These are phyloP conservation scores for Serinus canaria DNA, from an alignment of 2,113 vertebrate genomes.

Conservation along the genomic window DNA sequence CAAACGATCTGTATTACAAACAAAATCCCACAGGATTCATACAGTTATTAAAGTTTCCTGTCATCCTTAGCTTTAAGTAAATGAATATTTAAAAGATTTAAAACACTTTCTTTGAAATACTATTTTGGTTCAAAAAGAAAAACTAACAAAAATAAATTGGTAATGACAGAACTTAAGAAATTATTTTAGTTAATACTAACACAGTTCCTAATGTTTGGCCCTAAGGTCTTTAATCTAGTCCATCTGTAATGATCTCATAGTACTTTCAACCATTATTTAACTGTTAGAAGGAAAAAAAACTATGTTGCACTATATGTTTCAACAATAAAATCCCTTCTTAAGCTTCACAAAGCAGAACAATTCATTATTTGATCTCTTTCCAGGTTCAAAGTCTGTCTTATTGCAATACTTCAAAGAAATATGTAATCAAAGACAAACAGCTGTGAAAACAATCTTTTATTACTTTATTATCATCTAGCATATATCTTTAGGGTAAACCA, in stretches of 20 bases:
- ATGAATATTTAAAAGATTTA: slow-evolving; percentile 27
- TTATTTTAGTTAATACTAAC: slow-evolving; percentile 69
- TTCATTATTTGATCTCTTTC: slow-evolving; percentile 98
- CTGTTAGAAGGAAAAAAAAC: slow-evolving; percentile 79
- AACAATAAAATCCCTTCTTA: slow-evolving; percentile 96
- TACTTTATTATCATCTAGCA: slow-evolving; percentile 96
- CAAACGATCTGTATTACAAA: slow-evolving; percentile 26
- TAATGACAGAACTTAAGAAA: slow-evolving; percentile 72
- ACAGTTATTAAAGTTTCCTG: slow-evolving; percentile 38
- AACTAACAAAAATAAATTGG: slow-evolving; percentile 68
- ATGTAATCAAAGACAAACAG: slow-evolving; percentile 99
- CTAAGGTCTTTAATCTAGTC: slow-evolving; percentile 80
- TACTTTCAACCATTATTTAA: slow-evolving; percentile 87
- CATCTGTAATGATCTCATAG: slow-evolving; percentile 87
- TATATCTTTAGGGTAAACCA: slow-evolving; percentile 89
- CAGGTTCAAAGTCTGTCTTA: slow-evolving; percentile 98
- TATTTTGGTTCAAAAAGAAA: slow-evolving; percentile 58
- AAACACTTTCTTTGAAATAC: slow-evolving; percentile 19
- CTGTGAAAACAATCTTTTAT: slow-evolving; percentile 99
- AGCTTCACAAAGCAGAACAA: slow-evolving; percentile 93
- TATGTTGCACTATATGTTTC: slow-evolving; percentile 91
- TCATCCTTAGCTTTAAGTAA: slow-evolving; percentile 16
- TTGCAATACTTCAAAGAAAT: slow-evolving; percentile 98
- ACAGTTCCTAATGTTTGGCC: slow-evolving; percentile 74
- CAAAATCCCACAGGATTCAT: slow-evolving; percentile 25